Base-by-base conservation (phyloP, 2,888 invertebrate genomes). In the Piscicola geometra region DNA sequence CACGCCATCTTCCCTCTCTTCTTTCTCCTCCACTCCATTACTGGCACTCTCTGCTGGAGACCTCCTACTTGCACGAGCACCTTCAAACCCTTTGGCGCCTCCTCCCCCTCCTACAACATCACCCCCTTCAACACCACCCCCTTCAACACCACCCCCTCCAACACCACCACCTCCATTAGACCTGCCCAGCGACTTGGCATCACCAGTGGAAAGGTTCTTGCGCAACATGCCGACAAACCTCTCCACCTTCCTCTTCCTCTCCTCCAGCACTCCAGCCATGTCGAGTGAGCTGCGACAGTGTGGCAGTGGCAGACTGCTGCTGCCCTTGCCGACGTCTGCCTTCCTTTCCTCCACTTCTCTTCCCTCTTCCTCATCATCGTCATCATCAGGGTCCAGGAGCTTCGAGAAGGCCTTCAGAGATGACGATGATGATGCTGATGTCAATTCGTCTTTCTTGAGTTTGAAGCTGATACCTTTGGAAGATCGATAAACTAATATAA, bases 361-460 rank as follows among this genome's bases (percentile, higher is more conserved):
- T 3, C 41, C 25, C n/a, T 28, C 68, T 47, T 41, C 71, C 28
- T 36, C 41, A 9, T 68, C 68, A 3, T n/a, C 68, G 2, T n/a
- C 68, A 21, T 68, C 71, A 25, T 47, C 36, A n/a, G 50, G 52
- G n/a, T 72, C 72, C 0, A 72, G 56, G 47, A 56, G 32, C 15
- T 50, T 60, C 33, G 33, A 56, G 56, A 72, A 56, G 21, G 28
- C 21, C 12, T 56, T 72, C 15, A n/a, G n/a, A n/a, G n/a, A n/a
- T n/a, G n/a, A n/a, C n/a, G n/a, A n/a, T n/a, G n/a, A n/a, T n/a
- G n/a, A n/a, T n/a, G n/a, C n/a, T n/a, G n/a, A n/a, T 30, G n/a
- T 18, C 47, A 25, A 28, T 68, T 35, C 30, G 18, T 3, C n/a
- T n/a, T 35, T 68, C 33, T 32, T 35, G 25, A 25, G 9, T 18